These are phyloP conservation scores for Noturus placidus DNA, from an alignment of 2,113 vertebrate genomes.

Conservation along the genomic window DNA sequence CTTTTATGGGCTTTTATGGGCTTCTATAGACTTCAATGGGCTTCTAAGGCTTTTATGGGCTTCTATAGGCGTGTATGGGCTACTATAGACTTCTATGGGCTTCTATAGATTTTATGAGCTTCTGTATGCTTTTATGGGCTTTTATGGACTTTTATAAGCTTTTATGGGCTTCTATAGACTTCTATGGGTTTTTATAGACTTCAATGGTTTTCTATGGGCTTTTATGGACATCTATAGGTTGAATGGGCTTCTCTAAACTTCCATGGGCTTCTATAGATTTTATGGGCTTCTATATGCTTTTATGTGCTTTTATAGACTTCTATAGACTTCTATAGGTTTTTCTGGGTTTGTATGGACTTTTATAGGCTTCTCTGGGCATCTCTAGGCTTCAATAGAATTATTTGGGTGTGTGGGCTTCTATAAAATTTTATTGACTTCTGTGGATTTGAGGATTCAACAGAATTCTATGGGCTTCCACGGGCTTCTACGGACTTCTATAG, in stretches of 20 bases:
- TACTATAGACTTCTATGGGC: too few species aligned
- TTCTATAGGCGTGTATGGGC: neutral
- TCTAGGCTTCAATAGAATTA: neutral
- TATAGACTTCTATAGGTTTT: neutral
- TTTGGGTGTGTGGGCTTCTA: neutral
- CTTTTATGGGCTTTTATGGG: neutral
- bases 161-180: neutral
- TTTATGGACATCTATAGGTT: neutral
- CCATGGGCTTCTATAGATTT: too few species aligned
- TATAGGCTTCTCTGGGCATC: neutral
- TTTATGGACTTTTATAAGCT: neutral
- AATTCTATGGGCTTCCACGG: too few species aligned
- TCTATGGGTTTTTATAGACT: fast-evolving
- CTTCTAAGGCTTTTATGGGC: too few species aligned
- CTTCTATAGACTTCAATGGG: neutral
- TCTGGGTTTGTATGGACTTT: neutral
- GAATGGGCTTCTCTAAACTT: neutral
- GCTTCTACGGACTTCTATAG: neutral
- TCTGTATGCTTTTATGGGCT: neutral
- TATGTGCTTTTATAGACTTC: neutral
- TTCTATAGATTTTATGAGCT: neutral
- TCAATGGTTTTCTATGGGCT: too few species aligned
- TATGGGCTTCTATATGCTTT: neutral
- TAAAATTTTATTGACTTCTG: neutral
- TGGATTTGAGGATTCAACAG: neutral